These are phyloP conservation scores for Synanthedon formicaeformis DNA, from an alignment of 2,888 invertebrate genomes.

Conservation along the genomic window DNA sequence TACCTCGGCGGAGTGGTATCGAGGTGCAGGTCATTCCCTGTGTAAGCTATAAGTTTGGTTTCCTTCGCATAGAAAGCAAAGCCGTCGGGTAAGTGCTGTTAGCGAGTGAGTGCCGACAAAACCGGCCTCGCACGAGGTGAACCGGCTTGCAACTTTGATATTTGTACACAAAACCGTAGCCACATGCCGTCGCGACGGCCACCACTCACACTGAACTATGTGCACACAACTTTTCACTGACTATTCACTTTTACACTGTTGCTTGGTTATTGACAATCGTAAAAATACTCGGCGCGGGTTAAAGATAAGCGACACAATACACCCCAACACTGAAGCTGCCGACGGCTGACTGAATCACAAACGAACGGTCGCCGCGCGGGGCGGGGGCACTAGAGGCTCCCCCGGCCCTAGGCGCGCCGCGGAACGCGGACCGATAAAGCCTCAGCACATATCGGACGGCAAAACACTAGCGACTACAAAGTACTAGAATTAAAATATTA, in stretches of 20 bases:
- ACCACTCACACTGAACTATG: slow-evolving; percentile 4
- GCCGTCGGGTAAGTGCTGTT: slow-evolving; percentile 17
- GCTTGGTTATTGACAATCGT: slow-evolving; percentile 19
- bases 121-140: slow-evolving; percentile 42
- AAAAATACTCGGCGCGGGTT: slow-evolving; percentile 24
- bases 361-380: neutral
- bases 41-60: too few relatives aligned
- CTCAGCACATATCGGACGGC: slow-evolving; percentile 2
- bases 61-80: slow-evolving; percentile 29
- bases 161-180: slow-evolving; percentile 14
- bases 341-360: slow-evolving; percentile 22
- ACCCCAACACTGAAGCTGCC: slow-evolving; percentile 8
- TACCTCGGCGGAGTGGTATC: too few relatives aligned
- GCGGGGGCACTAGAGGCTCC: neutral
- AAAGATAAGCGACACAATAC: slow-evolving; percentile 3
- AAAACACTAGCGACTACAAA: neutral
- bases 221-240: slow-evolving; percentile 20
- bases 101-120: slow-evolving; percentile 19
- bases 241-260: slow-evolving; percentile 7
- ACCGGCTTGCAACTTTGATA: slow-evolving; percentile 28
- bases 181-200: slow-evolving; percentile 3
- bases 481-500: too few relatives aligned
- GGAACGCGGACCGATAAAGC: slow-evolving; percentile 22
- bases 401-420: neutral
- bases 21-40: too few relatives aligned